Base-by-base conservation (phyloP, 2,888 invertebrate genomes). In the Nemapogon koenigi region DNA sequence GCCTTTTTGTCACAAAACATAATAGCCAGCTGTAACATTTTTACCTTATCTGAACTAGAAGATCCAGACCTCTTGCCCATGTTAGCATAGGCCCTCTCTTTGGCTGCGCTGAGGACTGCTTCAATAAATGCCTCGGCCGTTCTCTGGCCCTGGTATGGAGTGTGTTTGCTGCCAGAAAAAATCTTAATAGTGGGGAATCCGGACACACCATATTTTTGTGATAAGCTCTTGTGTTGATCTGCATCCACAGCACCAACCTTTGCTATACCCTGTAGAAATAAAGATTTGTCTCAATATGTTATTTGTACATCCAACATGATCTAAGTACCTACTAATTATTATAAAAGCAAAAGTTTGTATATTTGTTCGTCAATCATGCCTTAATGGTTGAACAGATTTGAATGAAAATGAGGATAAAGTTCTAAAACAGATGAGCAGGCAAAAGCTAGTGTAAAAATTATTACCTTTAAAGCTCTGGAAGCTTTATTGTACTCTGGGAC, bases 121-220 rank as follows among this genome's bases (percentile, higher is more conserved):
- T 97, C 94, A 15, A 92, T 88, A 50, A 99, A 83, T 10, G 85
- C 91, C 45, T 90, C 86, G 0, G 97, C 96, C 4, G 89, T 91
- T 55, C 98, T 83, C 35, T 84, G 84, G 0, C 95, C 95, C 56
- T 88, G 87, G 67, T 86, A 97, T 44, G 94, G 92, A 25, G 85
- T 85, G 3, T 96, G 94, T 67, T 96, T 96, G 62, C 92, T 87
- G 0, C 82, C 79, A 0, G 89, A 91, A 65, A 99, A 97, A 31
- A 99, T 87, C 68, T 98, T 99, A 44, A 99, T 88, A 0, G 97
- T 95, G 2, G 99, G 99, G 65, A 97, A 99, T 35, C 98, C 97
- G 48, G 83, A 76, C 22, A 99, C 89, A 28, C 87, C 88, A 72
- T 86, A 98, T 52, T 88, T 86, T 1, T 85, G 82, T 19, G 88